Evolutionary conservation across 2,797 vertebrate genomes (phyloP), one percentile per base, ranked within the genome.

Genomic region (Siniperca scherzeri): DNA sequence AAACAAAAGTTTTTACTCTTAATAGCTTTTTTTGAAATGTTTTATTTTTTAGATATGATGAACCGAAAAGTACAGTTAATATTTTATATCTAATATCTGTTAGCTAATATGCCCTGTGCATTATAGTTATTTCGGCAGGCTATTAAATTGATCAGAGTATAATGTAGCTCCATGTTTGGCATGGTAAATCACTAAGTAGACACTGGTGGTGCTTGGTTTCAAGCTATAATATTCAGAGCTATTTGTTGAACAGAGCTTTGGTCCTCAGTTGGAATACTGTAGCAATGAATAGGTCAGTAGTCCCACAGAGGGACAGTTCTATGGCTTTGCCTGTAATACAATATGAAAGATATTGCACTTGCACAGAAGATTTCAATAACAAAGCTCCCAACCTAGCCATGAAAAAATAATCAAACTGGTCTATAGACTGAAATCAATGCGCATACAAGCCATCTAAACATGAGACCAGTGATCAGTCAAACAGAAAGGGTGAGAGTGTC

Each of bases 281-380:
- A 71, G 83, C 72, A 69, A 62, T 80, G 88, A 87, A 92, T 90
- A 86, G 88, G 90, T 88, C 90, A 75, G 88, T 70, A 57, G 83
- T 88, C 77, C 84, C 86, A 88, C 82, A 81, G 79, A 84, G 88
- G 88, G 89, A 87, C 84, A 79, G 59, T 87, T 84, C 64, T 70
- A 79, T 74, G 78, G 78, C 83, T 88, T 78, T 78, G 78, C 78
- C 61, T 89, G 88, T 91, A 94, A 95, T 88, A 77, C 82, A 92
- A 91, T 94, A 90, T 91, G 83, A 93, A 92, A 91, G 75, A 87
- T 88, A 86, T 85, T 91, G 75, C 88, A 81, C 83, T 91, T 76
- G 61, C 73, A 83, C 55, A 82, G 76, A 81, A 77, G 87, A 93
- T 89, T 91, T 91, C 84, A 84, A 89, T 89, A 90, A 86, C 77